phyloP scores from a whole-genome alignment of 2,888 invertebrate genomes.

The Allophyes oxyacanthae region DNA sequence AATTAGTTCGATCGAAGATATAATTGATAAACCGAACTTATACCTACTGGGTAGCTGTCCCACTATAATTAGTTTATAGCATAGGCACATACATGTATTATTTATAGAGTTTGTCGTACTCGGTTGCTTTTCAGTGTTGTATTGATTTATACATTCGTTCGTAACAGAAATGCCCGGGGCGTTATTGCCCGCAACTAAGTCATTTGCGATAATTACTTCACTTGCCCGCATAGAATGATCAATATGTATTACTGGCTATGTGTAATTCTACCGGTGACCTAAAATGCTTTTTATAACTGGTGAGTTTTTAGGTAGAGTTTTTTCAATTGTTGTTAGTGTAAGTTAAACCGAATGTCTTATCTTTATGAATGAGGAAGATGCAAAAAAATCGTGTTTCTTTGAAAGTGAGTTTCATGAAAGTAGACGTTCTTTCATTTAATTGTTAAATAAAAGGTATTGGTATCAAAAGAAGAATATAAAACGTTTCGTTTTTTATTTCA shows the following conservation, averaged over 20 bases:
- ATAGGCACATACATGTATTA: conserved; percentile 59
- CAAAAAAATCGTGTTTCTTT: too few species aligned
- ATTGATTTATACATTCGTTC: conserved; percentile 78
- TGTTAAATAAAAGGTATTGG: too few species aligned
- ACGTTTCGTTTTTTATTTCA: conserved; percentile 21
- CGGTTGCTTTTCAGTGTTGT: conserved; percentile 66
- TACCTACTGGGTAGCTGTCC: conserved; percentile 74
- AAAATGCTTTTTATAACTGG: conserved; percentile 35
- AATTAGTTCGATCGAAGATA: conserved; percentile 56
- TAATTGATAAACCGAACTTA: conserved; percentile 70
- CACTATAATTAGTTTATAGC: conserved; percentile 71
- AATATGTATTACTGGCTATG: conserved; percentile 49
- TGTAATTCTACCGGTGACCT: conserved; percentile 49
- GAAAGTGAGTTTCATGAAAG: too few species aligned
- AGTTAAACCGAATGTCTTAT: too few species aligned
- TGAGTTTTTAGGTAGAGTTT: conserved; percentile 9
- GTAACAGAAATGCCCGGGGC: conserved; percentile 61
- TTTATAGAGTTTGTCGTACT: conserved; percentile 66
- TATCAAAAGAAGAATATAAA: conserved; percentile 7
- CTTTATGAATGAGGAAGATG: too few species aligned
- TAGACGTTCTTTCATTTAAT: too few species aligned
- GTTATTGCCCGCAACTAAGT: conserved; percentile 70
- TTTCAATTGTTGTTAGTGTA: background rate
- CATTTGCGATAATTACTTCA: conserved; percentile 79
- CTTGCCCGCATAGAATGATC: conserved; percentile 64